Percentiles rank a stretch among this genome's conserved stretches.
These are phyloP conservation scores for Micrasema longulum DNA, from an alignment of 1,140 invertebrate genomes.

Conservation along the genomic window DNA sequence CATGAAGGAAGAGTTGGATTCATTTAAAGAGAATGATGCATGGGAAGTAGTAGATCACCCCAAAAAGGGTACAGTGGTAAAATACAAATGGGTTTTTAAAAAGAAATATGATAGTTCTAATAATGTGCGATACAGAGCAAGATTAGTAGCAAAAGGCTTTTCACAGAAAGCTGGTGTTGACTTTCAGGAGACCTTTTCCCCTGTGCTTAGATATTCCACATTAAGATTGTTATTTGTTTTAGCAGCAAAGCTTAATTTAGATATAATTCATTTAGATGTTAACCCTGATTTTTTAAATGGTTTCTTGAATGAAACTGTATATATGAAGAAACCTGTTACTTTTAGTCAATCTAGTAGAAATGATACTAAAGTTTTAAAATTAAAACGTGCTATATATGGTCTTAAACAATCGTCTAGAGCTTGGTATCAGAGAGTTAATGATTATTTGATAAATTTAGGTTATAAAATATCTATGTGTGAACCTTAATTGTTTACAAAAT, in stretches of 20 bases:
- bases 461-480: conserved; percentile 1
- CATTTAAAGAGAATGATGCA: background rate
- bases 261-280: no score
- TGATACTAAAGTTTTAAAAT: background rate
- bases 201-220: background rate
- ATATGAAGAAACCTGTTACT: background rate
- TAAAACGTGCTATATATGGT: background rate
- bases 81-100: background rate
- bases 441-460: background rate
- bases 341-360: background rate
- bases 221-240: no score
- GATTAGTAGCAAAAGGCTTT: background rate
- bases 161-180: background rate
- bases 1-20: background rate
- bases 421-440: background rate
- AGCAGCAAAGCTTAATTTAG: no score
- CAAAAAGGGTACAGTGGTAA: background rate
- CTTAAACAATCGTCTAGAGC: background rate
- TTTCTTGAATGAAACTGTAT: background rate
- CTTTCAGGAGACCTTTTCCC: background rate
- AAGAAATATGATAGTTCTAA: background rate
- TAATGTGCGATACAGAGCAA: background rate
- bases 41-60: background rate
- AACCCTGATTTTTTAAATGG: background rate
- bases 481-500: background rate